Evolutionary conservation across 2,797 vertebrate genomes (phyloP).

Genomic region (Petrocephalus schoutedeni): DNA sequence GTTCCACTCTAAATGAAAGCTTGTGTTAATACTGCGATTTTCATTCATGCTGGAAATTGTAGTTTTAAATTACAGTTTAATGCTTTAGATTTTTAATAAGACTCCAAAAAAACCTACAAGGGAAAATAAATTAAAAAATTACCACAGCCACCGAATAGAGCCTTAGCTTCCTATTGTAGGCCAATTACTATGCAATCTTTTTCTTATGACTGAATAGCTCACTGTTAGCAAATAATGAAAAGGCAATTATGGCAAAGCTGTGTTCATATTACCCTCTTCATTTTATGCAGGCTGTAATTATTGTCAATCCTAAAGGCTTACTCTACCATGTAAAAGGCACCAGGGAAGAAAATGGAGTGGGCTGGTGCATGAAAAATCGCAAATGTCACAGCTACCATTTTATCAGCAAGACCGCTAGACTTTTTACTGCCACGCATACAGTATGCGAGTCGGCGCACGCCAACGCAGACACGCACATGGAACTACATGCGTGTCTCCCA

Average conservation of each 20-base stretch:
- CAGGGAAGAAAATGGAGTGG: slow-evolving; percentile 94
- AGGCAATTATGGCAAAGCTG: slow-evolving; percentile 97
- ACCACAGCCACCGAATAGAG: slow-evolving; percentile 86
- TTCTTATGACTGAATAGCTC: slow-evolving; percentile 98
- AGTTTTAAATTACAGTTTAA: slow-evolving; percentile 96
- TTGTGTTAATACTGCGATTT: slow-evolving; percentile 78
- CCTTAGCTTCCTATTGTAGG: slow-evolving; percentile 91
- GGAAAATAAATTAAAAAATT: slow-evolving; percentile 75
- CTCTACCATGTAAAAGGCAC: slow-evolving; percentile 95
- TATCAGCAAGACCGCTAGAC: slow-evolving; percentile 78
- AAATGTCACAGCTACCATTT: slow-evolving; percentile 97
- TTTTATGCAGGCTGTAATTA: slow-evolving; percentile 97
- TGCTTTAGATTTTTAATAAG: slow-evolving; percentile 93
- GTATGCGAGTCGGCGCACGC: slow-evolving; percentile 32
- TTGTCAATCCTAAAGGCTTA: slow-evolving; percentile 96
- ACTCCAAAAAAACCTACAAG: slow-evolving; percentile 61
- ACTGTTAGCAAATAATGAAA: slow-evolving; percentile 99
- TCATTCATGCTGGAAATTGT: slow-evolving; percentile 81
- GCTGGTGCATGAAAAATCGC: slow-evolving; percentile 98
- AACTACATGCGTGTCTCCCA: slow-evolving; percentile 64
- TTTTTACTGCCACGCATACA: slow-evolving; percentile 40
- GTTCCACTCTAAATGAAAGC: slow-evolving; percentile 80
- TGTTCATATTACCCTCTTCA: slow-evolving; percentile 95
- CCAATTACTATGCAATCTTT: slow-evolving; percentile 98
- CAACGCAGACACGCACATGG: slow-evolving; percentile 33